Base-by-base conservation (phyloP, 2,113 vertebrate species). In the Laterallus jamaicensis region DNA sequence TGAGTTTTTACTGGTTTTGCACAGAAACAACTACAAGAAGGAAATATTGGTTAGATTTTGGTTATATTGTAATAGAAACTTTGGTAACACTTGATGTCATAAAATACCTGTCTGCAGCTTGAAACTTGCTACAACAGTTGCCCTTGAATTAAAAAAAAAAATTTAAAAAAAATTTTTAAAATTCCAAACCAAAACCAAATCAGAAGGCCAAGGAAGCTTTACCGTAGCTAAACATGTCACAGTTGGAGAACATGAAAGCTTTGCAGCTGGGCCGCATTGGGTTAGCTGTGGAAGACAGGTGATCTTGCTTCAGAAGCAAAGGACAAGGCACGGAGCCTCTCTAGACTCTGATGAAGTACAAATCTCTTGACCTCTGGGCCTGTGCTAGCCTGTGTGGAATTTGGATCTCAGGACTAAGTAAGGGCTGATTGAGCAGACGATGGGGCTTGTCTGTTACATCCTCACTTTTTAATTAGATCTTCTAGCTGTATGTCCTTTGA, bases 381-480 rank as follows among this genome's bases (percentile, higher is more conserved):
- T 63, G 2, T 74, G 77, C 44, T 49, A 85, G 59, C 77, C 60
- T 59, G 42, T 60, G 79, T 93, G 94, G 82, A 92, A 94, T 88
- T 96, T 83, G 87, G 88, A 82, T 82, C 81, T 93, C 50, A 12
- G 77, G 47, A 78, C 92, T 91, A 92, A 94, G 79, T 63, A 95
- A 91, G 95, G 93, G 96, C 91, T 96, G 96, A 96, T 81, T 96
- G 96, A 95, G 92, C 89, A 91, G 91, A 96, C 93, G 93, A 95
- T 94, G 77, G 62, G 70, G 70, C 92, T 93, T 95, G 92, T 95
- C 95, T 87, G 31, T 92, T 95, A 87, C 74, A 96, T 96, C 95
- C 74, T 95, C 94, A 87, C 93, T 95, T 95, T 95, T 97, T 93
- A 95, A 95, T 95, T 96, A 96, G 87, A 91, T 91, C 84, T 93